Base-by-base conservation (phyloP, 2,888 invertebrate genomes). In the Troides aeacus region DNA sequence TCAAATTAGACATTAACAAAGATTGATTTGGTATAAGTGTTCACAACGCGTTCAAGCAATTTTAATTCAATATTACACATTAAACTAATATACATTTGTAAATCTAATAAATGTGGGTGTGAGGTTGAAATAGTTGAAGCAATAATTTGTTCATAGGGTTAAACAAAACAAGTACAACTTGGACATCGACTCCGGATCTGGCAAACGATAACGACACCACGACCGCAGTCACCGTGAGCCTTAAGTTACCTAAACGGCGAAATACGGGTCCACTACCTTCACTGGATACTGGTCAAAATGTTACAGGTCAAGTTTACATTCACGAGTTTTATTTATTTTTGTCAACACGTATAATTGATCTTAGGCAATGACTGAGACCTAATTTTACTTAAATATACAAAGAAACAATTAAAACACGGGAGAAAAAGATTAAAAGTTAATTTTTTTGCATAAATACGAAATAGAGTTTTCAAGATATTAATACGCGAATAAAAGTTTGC, bases 111-210 rank as follows among this genome's bases (percentile, higher is more conserved):
- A 17, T 50, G 50, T 50, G 18, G 15, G 36, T 61, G 62, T 17
- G 23, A 39, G 23, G n/a, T 8, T 46, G 42, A 30, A 15, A 42
- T 53, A 58, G 30, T 36, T 68, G 36, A 68, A 68, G 53, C 36
- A 58, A 24, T 66, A 66, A 69, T 66, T 69, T 65, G 42, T 71
- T 59, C 68, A 46, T 69, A 93, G 93, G 91, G 81, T 89, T 92
- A 79, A 90, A 82, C 74, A 87, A 81, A 84, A 83, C 78, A 76
- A 89, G 86, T 79, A 90, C 95, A 76, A 95, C 96, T 77, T 97
- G 97, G 97, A 96, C 96, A 80, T 97, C 97, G 75, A 96, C 97
- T 76, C 96, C 96, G 77, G 97, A 97, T 89, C 93, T 97, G 83
- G 94, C 94, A 75, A 88, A 93, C 79, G 90, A 90, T 71, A 84